Conservation (phyloP, 2,888 invertebrate genomes). For the Sinelater perroti region DNA sequence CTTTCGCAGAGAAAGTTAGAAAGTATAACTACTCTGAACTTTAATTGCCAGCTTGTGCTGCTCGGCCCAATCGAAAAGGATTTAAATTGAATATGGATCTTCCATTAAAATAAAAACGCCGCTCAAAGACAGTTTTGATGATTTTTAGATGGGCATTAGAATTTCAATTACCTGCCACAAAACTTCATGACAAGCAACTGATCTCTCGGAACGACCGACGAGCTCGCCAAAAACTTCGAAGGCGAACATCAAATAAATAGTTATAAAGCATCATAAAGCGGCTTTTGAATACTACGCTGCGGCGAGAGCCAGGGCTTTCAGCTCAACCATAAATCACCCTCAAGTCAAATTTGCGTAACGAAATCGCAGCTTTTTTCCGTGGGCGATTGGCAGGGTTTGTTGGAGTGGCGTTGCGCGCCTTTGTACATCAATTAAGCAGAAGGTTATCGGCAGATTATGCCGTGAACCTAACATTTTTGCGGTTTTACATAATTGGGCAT, state of each 20-base stretch:
- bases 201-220: background rate
- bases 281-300: conserved; percentile 15
- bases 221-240: conserved; percentile 5
- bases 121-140: too few relatives aligned
- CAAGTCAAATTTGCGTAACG: conserved; percentile 20
- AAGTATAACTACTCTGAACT: too few relatives aligned
- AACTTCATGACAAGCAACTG: conserved; percentile 2
- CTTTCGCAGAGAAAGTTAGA: too few relatives aligned
- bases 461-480: too few relatives aligned
- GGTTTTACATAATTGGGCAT: too few relatives aligned
- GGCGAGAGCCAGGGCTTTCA: conserved; percentile 18
- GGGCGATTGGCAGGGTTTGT: conserved; percentile 6
- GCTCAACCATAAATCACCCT: conserved; percentile 16
- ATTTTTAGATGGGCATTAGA: background rate
- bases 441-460: too few relatives aligned
- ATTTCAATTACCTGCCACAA: background rate
- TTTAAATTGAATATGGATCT: too few relatives aligned
- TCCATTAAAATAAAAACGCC: too few relatives aligned
- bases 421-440: too few relatives aligned
- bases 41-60: too few relatives aligned
- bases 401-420: too few relatives aligned
- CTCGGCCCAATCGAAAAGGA: too few relatives aligned
- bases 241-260: conserved; percentile 13
- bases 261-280: conserved; percentile 10
- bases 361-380: conserved; percentile 3